phyloP scores from a whole-genome alignment of 1,140 invertebrate species.

The Bradysia coprophila region DNA sequence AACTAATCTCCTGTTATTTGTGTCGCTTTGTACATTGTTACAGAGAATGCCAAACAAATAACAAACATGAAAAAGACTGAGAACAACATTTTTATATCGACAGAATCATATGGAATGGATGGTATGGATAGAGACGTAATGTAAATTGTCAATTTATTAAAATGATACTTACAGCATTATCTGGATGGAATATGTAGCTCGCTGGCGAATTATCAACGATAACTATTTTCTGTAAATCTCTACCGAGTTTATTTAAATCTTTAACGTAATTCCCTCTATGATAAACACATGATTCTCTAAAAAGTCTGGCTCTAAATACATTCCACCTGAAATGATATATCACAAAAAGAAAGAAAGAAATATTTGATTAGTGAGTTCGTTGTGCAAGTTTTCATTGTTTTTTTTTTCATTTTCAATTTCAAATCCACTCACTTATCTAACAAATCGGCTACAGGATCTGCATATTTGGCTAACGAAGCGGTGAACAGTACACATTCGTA shows the following conservation, averaged over 20 bases:
- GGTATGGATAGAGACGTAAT: too few relatives aligned
- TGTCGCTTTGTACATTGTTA: too few relatives aligned
- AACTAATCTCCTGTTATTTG: too few relatives aligned
- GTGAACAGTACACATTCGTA: constrained; percentile 99
- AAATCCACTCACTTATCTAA: constrained; percentile 63
- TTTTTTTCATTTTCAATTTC: background rate
- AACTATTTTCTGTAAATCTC: constrained; percentile 90
- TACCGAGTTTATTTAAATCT: constrained; percentile 92
- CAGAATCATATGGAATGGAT: too few relatives aligned
- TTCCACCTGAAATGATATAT: constrained; percentile 51
- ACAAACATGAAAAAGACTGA: too few relatives aligned
- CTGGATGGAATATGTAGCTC: constrained; percentile 99
- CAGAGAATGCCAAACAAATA: too few relatives aligned
- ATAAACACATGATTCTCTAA: constrained; percentile 99
- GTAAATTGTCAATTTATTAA: too few relatives aligned
- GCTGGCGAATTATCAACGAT: constrained; percentile 99
- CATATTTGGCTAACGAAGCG: constrained; percentile 97
- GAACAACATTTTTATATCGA: too few relatives aligned
- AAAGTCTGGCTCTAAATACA: constrained; percentile 89
- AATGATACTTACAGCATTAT: constrained; percentile 96
- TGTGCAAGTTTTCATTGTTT: too few relatives aligned
- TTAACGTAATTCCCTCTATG: constrained; percentile 99
- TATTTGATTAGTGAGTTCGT: background rate
- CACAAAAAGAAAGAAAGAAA: background rate
- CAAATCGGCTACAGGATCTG: constrained; percentile 96